Evolutionary conservation across 2,888 invertebrate genomes (phyloP), one percentile per base, ranked within the genome.

Genomic region (Pocota personata): DNA sequence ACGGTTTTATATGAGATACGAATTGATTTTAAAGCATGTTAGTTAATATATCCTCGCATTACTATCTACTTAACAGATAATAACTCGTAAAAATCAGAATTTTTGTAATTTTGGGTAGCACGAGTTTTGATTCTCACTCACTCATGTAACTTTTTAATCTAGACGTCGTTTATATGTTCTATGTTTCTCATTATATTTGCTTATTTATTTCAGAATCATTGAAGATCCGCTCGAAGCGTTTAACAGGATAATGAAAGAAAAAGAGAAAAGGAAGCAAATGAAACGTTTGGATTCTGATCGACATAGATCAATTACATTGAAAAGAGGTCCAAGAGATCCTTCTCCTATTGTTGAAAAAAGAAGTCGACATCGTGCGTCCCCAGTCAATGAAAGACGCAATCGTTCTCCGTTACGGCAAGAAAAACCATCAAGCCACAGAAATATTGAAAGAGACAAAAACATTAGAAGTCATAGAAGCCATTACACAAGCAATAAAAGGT

Each of bases 181-280:
- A 55, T 30, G 8, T 14, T 16, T 30, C 16, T 32, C 5, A 27
- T 12, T 10, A 14, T 48, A 2, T 43, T 21, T 35, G 0, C 3
- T n/a, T 55, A 19, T 43, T n/a, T 24, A 55, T 91, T 92, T 86
- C 91, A 96, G 97, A 88, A 94, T 95, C 79, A 96, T 96, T 88
- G 97, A 97, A 90, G 97, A 97, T 93, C 97, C 97, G 3, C 92
- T 97, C 89, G 97, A 97, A 91, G 97, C 97, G 67, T 97, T 97
- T 92, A 96, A 97, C 92, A 94, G 97, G 88, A 96, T 97, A 94
- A 94, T 97, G 90, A 94, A 96, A 87, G 97, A 97, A 92, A 97
- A 97, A 92, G 94, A 95, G 69, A 93, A 95, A 82, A 91, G 93
- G 52, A 93, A 93, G 87, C 93, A 92, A 57, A 93, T 93, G 80